Evolutionary conservation across 2,888 invertebrate genomes (phyloP), one percentile per base, ranked within the genome.

Genomic region (Antitype chi): DNA sequence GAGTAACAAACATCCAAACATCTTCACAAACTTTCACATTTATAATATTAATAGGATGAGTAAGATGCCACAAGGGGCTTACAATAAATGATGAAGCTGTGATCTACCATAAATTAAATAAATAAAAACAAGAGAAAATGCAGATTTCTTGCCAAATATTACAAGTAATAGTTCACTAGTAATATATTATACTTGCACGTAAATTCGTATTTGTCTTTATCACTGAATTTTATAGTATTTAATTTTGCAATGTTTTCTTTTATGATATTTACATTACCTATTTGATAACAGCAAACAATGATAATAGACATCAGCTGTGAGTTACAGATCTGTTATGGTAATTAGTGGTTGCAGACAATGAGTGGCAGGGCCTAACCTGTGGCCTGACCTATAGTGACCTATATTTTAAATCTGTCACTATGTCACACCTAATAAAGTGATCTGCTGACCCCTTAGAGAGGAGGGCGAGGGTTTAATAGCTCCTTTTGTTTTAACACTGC

Each of bases 371-470:
- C 49, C 52, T 79, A 73, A 86, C 87, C 84, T 78, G 15, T 20
- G 23, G 43, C 49, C 52, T 79, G 84, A 86, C 87, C 84, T 78
- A 20, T 17, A 28, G 23, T 83, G 87, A 86, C 82, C 82, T 82
- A 85, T 80, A 59, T 74, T 69, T 81, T 68, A 49, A 78, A 62
- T 78, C 83, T 71, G 73, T 79, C 68, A 77, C 83, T 78, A 53
- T 82, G 78, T 83, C 86, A 86, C 83, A 74, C 83, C 84, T 84
- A 85, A 20, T 84, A 57, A 80, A 38, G 20, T 32, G 60, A 67
- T 80, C 32, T 71, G 20, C 52, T 63, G 66, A 67, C 67, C 81
- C 17, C 28, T 15, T 25, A 25, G 0, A 38, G 7, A 32, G n/a
- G 15, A 53, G 43, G 25, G 15, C 7, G 23, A 59, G 9, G 43